Evolutionary conservation across 2,113 vertebrate species (phyloP).

Genomic region (Leucoraja erinaceus): DNA sequence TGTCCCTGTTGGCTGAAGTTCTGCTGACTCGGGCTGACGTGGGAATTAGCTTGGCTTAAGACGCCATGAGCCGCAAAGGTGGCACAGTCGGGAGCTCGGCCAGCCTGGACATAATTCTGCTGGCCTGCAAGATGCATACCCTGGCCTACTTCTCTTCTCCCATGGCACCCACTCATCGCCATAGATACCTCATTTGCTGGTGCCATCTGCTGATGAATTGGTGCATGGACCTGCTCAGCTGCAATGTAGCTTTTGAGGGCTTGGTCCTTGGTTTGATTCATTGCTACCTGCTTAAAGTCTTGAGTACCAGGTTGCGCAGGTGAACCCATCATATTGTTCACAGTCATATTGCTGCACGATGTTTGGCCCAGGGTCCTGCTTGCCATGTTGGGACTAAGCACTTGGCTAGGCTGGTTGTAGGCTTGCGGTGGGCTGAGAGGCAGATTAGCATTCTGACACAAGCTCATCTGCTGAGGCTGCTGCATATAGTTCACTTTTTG

Average conservation of each 20-base stretch:
- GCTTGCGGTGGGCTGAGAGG: conserved; percentile 59
- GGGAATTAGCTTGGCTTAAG: conserved; percentile 52
- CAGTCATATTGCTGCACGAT: conserved; percentile 53
- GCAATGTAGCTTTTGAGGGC: not conserved
- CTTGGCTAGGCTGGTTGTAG: conserved; percentile 63
- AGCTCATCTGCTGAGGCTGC: conserved; percentile 52
- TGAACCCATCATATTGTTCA: conserved; percentile 43
- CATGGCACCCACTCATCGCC: conserved; percentile 50
- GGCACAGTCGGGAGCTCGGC: conserved; percentile 47
- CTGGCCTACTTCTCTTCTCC: conserved; percentile 43
- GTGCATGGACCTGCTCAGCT: conserved; percentile 47
- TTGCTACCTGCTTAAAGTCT: not conserved
- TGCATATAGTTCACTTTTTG: conserved; percentile 65
- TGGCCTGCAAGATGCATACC: conserved; percentile 48
- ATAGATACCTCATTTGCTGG: conserved; percentile 40
- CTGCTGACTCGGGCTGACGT: conserved; percentile 59
- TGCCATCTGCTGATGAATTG: conserved; percentile 53
- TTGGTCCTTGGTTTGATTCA: conserved; percentile 19
- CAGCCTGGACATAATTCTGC: conserved; percentile 54
- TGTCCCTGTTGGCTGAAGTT: conserved; percentile 56
- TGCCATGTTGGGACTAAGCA: conserved; percentile 53
- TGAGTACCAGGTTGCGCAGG: not conserved
- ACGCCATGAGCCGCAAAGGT: conserved; percentile 53
- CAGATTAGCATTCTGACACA: conserved; percentile 49
- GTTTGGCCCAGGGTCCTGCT: conserved; percentile 56